phyloP scores from a whole-genome alignment of 2,113 vertebrate genomes.

The Corythoichthys haematopterus region DNA sequence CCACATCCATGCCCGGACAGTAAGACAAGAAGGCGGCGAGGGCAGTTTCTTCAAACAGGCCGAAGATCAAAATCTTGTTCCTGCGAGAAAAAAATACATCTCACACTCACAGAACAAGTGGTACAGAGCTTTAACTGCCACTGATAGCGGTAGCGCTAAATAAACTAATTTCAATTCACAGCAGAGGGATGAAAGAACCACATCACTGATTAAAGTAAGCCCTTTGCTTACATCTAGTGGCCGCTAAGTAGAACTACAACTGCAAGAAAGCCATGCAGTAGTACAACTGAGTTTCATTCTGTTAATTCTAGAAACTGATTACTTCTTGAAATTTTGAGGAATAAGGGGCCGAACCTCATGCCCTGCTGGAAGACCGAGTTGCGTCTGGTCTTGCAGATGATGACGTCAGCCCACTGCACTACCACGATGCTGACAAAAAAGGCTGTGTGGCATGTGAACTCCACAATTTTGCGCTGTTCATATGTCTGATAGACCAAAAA shows the following conservation, averaged over 20 bases:
- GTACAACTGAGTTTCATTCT: background rate
- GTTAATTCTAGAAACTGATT: too few relatives aligned
- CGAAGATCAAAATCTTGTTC: slow-evolving; percentile 78
- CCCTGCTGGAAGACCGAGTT: slow-evolving; percentile 94
- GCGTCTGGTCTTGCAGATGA: slow-evolving; percentile 87
- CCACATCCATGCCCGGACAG: slow-evolving; percentile 74
- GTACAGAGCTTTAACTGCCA: background rate
- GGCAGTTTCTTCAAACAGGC: slow-evolving; percentile 74
- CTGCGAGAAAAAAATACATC: slow-evolving; percentile 39
- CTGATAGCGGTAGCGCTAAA: too few relatives aligned
- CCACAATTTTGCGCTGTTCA: slow-evolving; percentile 87
- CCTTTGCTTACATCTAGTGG: slow-evolving; percentile 26
- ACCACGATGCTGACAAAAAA: slow-evolving; percentile 91
- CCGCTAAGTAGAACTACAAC: background rate
- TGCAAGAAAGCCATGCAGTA: background rate
- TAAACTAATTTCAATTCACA: too few relatives aligned
- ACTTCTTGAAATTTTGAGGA: too few relatives aligned
- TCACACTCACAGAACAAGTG: background rate
- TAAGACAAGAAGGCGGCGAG: slow-evolving; percentile 74
- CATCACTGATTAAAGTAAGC: too few relatives aligned
- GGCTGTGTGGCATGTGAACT: slow-evolving; percentile 87
- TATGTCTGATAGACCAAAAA: slow-evolving; percentile 71
- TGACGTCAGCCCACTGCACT: slow-evolving; percentile 87
- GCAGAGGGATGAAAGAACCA: too few relatives aligned
- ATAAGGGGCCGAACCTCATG: slow-evolving; percentile 77